Evolutionary conservation across 92 coral and sea anemone genomes (phyloP), one percentile per base, ranked within the genome.

Genomic region (Siderastrea radians): DNA sequence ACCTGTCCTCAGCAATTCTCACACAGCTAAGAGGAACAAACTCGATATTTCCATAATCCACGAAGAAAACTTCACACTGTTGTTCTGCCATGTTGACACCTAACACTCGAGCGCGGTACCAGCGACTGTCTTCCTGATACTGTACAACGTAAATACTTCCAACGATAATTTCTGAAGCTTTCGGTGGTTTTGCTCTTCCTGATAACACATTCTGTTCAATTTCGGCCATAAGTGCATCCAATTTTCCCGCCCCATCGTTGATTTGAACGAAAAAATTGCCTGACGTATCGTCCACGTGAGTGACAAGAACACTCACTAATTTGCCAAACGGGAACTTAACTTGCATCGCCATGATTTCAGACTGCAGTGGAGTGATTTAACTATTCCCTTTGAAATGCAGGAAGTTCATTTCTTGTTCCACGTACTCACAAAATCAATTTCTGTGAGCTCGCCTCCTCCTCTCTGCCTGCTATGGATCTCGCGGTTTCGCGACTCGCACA

Each of bases 11-110:
- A 2, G 93, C 87, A 45, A 75, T 81, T 51, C 98, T 80, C 43
- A 93, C 84, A 71, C 90, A 87, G 12, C 88, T 92, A 12, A 90
- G 79, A 9, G 94, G 90, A 2, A 94, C 92, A 47, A 88, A 82
- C 46, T 97, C 98, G 19, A 94, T 92, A 72, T 97, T 97, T n/a
- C 99, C 99, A 76, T 95, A 97, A 60, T 97, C 99, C 54, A 96
- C 69, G 88, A 97, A 95, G 83, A 90, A 94, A n/a, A 96, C 95
- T 84, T 97, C 97, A 68, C 93, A 97, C 17, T 68, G 65, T 4
- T 64, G 63, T 43, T 86, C 93, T 38, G 81, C 71, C 0, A 77
- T 38, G 61, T 86, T 93, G 79, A 90, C 93, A 73, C 94, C 96
- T 82, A 92, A 72, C 3, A 96, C 92, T 50, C 98, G 94, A n/a